Base-by-base conservation (phyloP, 2,113 vertebrate species). In the Chamaea fasciata region DNA sequence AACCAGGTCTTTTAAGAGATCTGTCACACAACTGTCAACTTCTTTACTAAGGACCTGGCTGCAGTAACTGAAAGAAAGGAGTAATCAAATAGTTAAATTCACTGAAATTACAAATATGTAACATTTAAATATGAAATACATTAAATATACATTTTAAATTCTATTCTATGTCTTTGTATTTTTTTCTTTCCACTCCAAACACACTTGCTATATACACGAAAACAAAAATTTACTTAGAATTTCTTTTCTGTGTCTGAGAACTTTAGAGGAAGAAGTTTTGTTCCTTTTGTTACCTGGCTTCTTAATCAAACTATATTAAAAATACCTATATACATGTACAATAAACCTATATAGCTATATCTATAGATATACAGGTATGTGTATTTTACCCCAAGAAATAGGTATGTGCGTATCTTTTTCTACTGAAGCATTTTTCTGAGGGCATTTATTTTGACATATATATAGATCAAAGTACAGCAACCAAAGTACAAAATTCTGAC, bases 31-130 rank as follows among this genome's bases (percentile, higher is more conserved):
- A 65, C 98, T 98, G 24, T 99, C 99, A 90, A 99, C 98, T 69
- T 99, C 99, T 97, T 99, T 99, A 94, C 98, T 99, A 82, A 99
- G 98, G 87, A 99, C 98, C 95, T 99, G 99, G 95, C 98, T 99
- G 97, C 99, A 99, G 70, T 99, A 99, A 95, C 99, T 99, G 96
- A 50, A 96, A 95, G 35, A 85, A 89, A 95, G 4, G 59, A 75
- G 22, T 16, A 71, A 49, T 31, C 75, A 37, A 64, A 64, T 15
- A 24, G 50, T 92, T 93, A 94, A 62, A 73, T 5, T 3, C 9
- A 27, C 22, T 89, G 68, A 68, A 64, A 57, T 33, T 39, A 76
- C 39, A 64, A 41, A 46, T 15, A 53, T 2, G 6, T 46, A 75
- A 55, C 11, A 79, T 6, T 75, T 14, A 49, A 50, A 50, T n/a